Conservation (phyloP, 2,888 invertebrate genomes). For the Drosophila kambysellisi region DNA sequence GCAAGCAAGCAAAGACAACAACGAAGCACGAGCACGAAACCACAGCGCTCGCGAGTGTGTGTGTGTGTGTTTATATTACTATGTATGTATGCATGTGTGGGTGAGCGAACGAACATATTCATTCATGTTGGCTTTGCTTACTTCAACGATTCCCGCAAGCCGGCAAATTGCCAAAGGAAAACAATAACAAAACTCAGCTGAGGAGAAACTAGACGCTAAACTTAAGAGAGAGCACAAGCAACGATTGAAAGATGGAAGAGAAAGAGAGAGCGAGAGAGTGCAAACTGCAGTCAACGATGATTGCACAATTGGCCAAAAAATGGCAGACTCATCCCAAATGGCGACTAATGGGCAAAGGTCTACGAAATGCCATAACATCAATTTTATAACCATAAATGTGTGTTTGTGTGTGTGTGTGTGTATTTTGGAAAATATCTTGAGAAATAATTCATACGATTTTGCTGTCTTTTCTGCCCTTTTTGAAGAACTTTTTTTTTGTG, state of each 20-base stretch:
- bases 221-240: conserved; percentile 40
- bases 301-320: conserved; percentile 63
- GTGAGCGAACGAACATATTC: conserved; percentile 52
- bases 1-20: conserved; percentile 29
- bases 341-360: conserved; percentile 36
- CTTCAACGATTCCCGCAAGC: conserved; percentile 54
- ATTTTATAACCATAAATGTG: conserved; percentile 3
- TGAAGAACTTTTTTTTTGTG: conserved; percentile 35
- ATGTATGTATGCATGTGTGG: conserved; percentile 13
- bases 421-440: conserved; percentile 50
- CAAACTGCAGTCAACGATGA: conserved; percentile 54
- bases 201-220: conserved; percentile 56
- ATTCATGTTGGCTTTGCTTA: conserved; percentile 58
- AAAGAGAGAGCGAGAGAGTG: conserved; percentile 14
- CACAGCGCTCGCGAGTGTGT: conserved; percentile 15
- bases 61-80: conserved; percentile 5
- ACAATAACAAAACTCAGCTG: conserved; percentile 80
- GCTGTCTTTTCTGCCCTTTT: conserved; percentile 42
- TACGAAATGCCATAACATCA: conserved; percentile 29
- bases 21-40: conserved; percentile 49
- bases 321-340: conserved; percentile 31
- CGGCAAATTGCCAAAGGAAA: conserved; percentile 74
- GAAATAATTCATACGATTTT: conserved; percentile 52
- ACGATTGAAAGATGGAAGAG: conserved; percentile 10
- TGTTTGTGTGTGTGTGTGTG: not conserved